These are phyloP conservation scores for Hyaena hyaena DNA, from an alignment of 2,113 vertebrate genomes.

Conservation along the genomic window DNA sequence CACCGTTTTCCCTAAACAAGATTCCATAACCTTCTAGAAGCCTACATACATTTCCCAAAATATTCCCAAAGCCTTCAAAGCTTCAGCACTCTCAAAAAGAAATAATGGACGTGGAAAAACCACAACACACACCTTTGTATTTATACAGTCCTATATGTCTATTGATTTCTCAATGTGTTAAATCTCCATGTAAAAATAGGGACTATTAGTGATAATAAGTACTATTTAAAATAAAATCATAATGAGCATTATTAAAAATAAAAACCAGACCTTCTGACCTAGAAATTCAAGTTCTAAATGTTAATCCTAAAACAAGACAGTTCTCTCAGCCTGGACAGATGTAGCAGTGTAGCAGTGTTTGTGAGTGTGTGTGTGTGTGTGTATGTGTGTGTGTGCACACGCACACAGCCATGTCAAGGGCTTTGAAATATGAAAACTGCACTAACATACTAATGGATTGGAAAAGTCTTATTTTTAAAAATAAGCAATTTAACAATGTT, in stretches of 20 bases:
- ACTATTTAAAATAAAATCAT: neutral
- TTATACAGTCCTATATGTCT: neutral
- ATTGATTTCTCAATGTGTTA: neutral
- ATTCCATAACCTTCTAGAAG: slow-evolving; percentile 1
- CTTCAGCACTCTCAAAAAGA: neutral
- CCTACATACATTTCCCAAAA: neutral
- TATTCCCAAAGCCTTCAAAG: neutral
- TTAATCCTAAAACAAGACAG: neutral
- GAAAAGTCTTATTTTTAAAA: neutral
- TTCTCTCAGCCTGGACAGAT: neutral
- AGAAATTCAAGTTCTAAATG: neutral
- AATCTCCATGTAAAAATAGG: neutral
- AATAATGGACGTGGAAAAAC: neutral
- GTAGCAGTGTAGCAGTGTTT: rapidly evolving
- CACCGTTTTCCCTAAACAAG: neutral
- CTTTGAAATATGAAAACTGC: neutral
- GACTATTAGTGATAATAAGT: neutral
- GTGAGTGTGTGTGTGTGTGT: neutral
- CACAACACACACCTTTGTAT: neutral
- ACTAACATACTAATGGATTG: neutral
- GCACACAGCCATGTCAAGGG: neutral
- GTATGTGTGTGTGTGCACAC: neutral
- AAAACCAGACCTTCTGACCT: neutral
- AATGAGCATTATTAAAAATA: neutral
- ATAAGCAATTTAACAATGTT: neutral